These are phyloP conservation scores for Coecobrya sp. DNA, from an alignment of 2,888 invertebrate species.

Conservation along the genomic window DNA sequence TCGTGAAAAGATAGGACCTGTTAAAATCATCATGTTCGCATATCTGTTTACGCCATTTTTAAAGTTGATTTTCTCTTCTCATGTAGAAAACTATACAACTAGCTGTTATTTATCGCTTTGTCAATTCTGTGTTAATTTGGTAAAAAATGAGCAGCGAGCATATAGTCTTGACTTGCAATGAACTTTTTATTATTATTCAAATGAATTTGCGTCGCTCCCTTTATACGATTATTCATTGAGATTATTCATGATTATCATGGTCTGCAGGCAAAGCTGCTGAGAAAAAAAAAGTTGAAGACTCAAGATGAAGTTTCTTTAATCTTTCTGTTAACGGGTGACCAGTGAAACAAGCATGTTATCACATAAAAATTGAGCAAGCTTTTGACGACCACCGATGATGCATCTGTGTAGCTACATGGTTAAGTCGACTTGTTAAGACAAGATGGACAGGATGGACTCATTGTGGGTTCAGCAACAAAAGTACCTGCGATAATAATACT, in stretches of 20 bases:
- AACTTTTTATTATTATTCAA: slow-evolving; percentile 9
- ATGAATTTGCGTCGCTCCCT: slow-evolving; percentile 39
- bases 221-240: slow-evolving; percentile 43
- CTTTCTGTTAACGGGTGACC: slow-evolving; percentile 76
- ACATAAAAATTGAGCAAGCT: slow-evolving; percentile 58
- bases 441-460: slow-evolving; percentile 65
- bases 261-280: neutral
- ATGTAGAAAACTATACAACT: neutral
- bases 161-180: neutral
- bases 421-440: slow-evolving; percentile 68
- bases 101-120: neutral
- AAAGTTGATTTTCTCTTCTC: neutral
- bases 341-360: slow-evolving; percentile 77
- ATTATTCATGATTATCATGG: slow-evolving; percentile 32
- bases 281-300: neutral
- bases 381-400: slow-evolving; percentile 74
- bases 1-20: neutral
- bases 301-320: neutral
- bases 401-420: slow-evolving; percentile 19
- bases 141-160: neutral
- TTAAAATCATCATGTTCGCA: neutral
- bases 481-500: slow-evolving; percentile 41
- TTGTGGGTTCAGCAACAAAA: neutral
- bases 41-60: neutral
- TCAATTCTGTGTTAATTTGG: neutral